phyloP scores from a whole-genome alignment of 2,888 invertebrate genomes.

The Drosophila neotestacea region DNA sequence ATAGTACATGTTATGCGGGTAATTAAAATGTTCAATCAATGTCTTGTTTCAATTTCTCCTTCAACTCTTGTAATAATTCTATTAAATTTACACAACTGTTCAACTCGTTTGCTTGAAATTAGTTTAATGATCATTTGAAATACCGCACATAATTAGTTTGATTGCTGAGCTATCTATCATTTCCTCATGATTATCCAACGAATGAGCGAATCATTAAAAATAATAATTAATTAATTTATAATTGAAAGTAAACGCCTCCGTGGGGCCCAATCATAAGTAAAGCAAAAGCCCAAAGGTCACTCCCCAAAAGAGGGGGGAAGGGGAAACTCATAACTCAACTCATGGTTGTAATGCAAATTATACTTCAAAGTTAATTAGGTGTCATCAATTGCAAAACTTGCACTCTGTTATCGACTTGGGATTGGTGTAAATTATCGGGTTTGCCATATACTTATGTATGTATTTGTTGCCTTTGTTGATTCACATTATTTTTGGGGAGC shows the following conservation, averaged over 20 bases:
- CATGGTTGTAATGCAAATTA: slow-evolving; percentile 25
- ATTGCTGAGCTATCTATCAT: slow-evolving; percentile 69
- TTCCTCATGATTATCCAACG: slow-evolving; percentile 63
- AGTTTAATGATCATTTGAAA: slow-evolving; percentile 49
- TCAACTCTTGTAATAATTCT: slow-evolving; percentile 41
- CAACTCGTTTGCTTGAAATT: slow-evolving; percentile 50
- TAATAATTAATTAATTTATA: slow-evolving; percentile 74
- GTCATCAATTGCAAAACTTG: slow-evolving; percentile 35
- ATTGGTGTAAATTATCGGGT: slow-evolving; percentile 28
- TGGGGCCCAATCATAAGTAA: slow-evolving; percentile 49
- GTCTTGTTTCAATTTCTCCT: slow-evolving; percentile 12
- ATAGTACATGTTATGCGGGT: too few species aligned
- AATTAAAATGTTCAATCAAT: not conserved
- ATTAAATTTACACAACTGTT: slow-evolving; percentile 55
- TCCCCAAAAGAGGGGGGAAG: slow-evolving; percentile 8
- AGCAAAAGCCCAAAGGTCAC: slow-evolving; percentile 43
- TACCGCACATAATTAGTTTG: slow-evolving; percentile 62
- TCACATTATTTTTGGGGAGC: slow-evolving; percentile 9
- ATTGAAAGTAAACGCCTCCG: slow-evolving; percentile 58
- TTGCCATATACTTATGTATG: slow-evolving; percentile 9
- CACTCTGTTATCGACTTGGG: slow-evolving; percentile 13
- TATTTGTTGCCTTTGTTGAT: slow-evolving; percentile 11
- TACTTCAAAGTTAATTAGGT: slow-evolving; percentile 37
- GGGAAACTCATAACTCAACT: too few species aligned
- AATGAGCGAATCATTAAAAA: slow-evolving; percentile 62